Evolutionary conservation across 2,113 vertebrate species (phyloP).

Genomic region (Nibea albiflora): DNA sequence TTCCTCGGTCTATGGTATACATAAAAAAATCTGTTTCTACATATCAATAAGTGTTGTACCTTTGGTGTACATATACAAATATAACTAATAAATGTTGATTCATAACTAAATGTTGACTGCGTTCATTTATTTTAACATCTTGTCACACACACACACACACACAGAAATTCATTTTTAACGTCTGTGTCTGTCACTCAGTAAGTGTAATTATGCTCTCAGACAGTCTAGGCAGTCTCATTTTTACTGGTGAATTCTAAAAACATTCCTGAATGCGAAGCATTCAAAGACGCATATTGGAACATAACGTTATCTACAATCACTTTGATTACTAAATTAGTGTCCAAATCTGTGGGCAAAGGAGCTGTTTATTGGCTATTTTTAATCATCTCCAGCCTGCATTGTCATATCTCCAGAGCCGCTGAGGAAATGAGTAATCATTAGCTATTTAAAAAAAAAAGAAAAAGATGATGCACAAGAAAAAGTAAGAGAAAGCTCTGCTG

Average conservation of each 20-base stretch:
- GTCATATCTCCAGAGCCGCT: background rate
- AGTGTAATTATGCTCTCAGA: background rate
- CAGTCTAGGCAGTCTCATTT: background rate
- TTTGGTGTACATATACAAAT: slow-evolving; percentile 95
- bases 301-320: background rate
- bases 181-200: background rate
- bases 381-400: background rate
- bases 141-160: background rate
- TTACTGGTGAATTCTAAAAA: background rate
- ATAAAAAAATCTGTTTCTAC: slow-evolving; percentile 85
- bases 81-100: slow-evolving; percentile 98
- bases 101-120: slow-evolving; percentile 84
- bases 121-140: background rate
- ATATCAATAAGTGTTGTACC: slow-evolving; percentile 95
- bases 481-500: background rate
- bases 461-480: background rate
- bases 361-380: background rate
- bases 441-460: background rate
- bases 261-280: background rate
- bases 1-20: slow-evolving; percentile 82
- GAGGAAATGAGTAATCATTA: background rate
- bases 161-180: background rate
- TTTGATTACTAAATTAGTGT: background rate
- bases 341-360: background rate
- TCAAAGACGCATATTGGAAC: background rate